Evolutionary conservation across 2,797 vertebrate species (phyloP), one percentile per base, ranked within the genome.

Genomic region (Catostomus latipinnis): DNA sequence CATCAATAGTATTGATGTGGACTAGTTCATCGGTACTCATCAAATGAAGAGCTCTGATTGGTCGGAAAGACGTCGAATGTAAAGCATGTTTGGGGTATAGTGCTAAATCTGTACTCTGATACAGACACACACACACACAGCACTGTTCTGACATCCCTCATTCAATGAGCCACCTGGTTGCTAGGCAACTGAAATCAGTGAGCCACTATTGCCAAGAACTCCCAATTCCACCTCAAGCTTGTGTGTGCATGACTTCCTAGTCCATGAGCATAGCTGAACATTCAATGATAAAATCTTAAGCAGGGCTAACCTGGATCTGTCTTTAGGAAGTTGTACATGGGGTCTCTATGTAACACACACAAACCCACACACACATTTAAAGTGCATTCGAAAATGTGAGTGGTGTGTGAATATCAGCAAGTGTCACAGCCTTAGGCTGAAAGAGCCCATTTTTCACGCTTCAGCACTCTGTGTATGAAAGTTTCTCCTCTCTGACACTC

Each of bases 141-240:
- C 50, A 8, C 12, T 6, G 49, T 71, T 57, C 75, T 78, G 75
- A 78, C 83, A 81, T 68, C 54, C 75, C 61, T 84, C 83, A 60
- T 76, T 84, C 71, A 81, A 54, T 7, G 58, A 78, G 83, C 71
- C 79, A 84, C 83, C 83, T 84, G 83, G 83, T 84, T 84, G 83
- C 83, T 81, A 84, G 48, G 83, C 75, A 84, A 84, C 83, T 84
- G 75, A 74, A 58, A 78, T 77, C 46, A 5, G 71, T 52, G 53
- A 50, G 52, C 71, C 71, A 74, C 66, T 61, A 50, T 18, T 74
- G 71, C 75, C 79, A 78, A 76, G 61, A 71, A 75, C 53, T 52
- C 49, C 56, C 50, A 58, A 60, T 81, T 73, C 57, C 18, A 62
- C 56, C 9, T 13, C 43, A 7, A 50, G 46, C 48, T 8, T 75